Conservation (phyloP, 2,797 vertebrate genomes). For the Mus spretus region DNA sequence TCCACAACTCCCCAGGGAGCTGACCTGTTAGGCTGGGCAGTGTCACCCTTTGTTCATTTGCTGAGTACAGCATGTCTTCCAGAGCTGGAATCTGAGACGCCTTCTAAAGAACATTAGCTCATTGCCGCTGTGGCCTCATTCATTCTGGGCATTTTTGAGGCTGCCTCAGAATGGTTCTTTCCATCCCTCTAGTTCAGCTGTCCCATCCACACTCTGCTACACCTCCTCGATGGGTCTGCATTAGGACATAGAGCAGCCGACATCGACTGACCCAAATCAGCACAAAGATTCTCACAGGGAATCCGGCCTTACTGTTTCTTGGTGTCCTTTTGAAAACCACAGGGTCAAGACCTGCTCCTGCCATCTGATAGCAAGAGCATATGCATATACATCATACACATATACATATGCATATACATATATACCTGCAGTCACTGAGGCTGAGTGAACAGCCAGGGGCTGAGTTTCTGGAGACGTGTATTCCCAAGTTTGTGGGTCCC, state of each 20-base stretch:
- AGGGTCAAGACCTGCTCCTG: not conserved
- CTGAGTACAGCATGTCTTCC: not conserved
- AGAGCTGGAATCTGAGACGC: not conserved
- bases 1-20: not conserved
- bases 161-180: slow-evolving; percentile 5
- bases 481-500: not conserved
- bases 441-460: not conserved
- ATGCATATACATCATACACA: not conserved
- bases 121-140: not conserved
- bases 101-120: not conserved
- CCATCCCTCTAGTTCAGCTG: not conserved
- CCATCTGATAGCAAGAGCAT: not conserved
- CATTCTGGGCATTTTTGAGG: not conserved
- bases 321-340: not conserved
- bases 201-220: not conserved
- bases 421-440: not conserved
- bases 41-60: not conserved
- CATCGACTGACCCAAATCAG: not conserved
- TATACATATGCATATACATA: not conserved
- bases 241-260: not conserved
- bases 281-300: not conserved
- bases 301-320: not conserved
- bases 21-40: not conserved
- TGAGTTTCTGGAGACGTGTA: not conserved
- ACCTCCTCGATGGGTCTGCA: not conserved